Conservation (phyloP, 2,797 vertebrate species). For the Neolamprologus multifasciatus region DNA sequence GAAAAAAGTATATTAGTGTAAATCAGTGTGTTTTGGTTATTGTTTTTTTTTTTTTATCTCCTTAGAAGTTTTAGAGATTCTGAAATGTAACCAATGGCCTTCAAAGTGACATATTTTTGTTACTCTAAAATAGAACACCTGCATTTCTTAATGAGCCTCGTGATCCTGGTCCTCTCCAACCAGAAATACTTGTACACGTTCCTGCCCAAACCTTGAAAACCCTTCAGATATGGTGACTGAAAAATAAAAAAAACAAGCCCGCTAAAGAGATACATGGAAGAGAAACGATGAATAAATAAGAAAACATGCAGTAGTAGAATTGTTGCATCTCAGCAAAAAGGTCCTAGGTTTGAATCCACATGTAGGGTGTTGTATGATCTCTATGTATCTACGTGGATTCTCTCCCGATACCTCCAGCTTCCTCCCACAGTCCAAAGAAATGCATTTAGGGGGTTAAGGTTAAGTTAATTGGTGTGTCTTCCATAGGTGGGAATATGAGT, state of each 20-base stretch:
- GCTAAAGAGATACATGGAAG: not conserved
- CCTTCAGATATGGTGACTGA: not conserved
- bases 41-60: not conserved
- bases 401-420: not conserved
- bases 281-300: not conserved
- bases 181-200: fast-evolving
- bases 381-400: not conserved
- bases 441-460: not conserved
- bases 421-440: not conserved
- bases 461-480: not conserved
- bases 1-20: not conserved
- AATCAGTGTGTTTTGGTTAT: not conserved
- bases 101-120: not conserved
- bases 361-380: not conserved
- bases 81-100: not conserved
- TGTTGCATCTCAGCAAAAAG: not conserved
- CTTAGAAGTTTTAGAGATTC: not conserved
- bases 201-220: not conserved
- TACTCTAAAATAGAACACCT: not conserved
- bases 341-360: not conserved
- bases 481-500: not conserved
- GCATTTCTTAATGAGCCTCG: not conserved
- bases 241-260: not conserved
- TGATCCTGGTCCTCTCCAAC: not conserved
- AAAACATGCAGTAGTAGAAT: not conserved